A percentile compares a stretch with the other conserved stretches of the same genome.
Evolutionary conservation across 1,140 invertebrate genomes (phyloP).

Genomic region (Uloborus diversus): DNA sequence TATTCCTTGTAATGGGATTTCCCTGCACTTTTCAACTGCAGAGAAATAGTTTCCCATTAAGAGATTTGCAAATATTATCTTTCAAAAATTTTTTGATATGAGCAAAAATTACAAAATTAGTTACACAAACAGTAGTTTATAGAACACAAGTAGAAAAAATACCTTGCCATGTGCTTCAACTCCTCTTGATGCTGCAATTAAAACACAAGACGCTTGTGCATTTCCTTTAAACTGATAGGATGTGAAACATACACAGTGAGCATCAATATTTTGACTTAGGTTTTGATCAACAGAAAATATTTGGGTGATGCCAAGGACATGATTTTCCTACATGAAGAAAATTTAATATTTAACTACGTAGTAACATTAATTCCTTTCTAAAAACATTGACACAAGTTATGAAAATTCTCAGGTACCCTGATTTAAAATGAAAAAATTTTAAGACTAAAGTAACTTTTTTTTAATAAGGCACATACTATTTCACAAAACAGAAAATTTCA

Average conservation of each 20-base stretch:
- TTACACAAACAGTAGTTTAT: not conserved
- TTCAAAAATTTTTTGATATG: not conserved
- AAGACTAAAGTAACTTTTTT: no score
- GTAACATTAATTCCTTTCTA: no score
- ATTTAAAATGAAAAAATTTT: not conserved
- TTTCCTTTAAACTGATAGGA: conserved; percentile 65
- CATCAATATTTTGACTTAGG: conserved; percentile 65
- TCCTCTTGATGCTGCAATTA: conserved; percentile 64
- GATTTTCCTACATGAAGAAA: conserved; percentile 62
- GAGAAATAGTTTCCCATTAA: no score
- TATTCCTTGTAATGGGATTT: no score
- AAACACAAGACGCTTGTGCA: conserved; percentile 62
- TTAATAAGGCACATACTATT: no score
- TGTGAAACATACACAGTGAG: conserved; percentile 65
- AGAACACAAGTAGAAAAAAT: not conserved
- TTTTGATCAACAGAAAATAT: conserved; percentile 64
- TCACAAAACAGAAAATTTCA: no score
- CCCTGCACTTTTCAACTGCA: no score
- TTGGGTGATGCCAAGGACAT: conserved; percentile 65
- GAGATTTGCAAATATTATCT: no score
- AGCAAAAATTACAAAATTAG: not conserved
- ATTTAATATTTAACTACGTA: not conserved
- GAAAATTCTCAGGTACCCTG: no score
- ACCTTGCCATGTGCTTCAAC: conserved; percentile 65
- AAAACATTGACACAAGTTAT: no score